Conservation (phyloP, 2,113 vertebrate genomes). For the Microcebus murinus region DNA sequence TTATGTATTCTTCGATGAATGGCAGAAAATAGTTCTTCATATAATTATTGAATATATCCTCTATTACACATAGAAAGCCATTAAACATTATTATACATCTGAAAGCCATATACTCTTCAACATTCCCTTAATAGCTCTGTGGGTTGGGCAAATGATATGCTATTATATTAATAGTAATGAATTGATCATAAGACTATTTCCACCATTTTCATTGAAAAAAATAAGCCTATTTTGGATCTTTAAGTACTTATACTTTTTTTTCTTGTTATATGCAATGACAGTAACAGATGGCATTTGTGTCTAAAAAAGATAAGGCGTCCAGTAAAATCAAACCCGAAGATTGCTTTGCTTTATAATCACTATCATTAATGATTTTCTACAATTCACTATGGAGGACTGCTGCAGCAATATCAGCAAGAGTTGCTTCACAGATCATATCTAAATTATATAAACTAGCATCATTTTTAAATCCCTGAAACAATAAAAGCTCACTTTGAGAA, state of each 20-base stretch:
- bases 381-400: neutral
- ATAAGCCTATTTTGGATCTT: neutral
- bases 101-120: neutral
- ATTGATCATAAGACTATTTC: neutral
- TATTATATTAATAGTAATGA: neutral
- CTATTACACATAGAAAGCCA: neutral
- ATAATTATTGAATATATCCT: neutral
- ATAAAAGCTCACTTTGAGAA: neutral
- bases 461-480: neutral
- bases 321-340: neutral
- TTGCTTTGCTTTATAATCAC: neutral
- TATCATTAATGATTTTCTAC: neutral
- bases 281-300: neutral
- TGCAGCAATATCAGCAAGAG: neutral
- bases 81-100: neutral
- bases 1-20: neutral
- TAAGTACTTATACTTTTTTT: neutral
- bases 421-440: neutral
- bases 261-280: neutral
- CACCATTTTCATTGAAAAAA: neutral
- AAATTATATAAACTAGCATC: neutral
- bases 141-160: neutral
- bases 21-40: neutral
- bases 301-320: neutral
- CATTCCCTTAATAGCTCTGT: neutral